These are phyloP conservation scores for Rhingia campestris DNA, from an alignment of 2,888 invertebrate genomes.

Conservation along the genomic window DNA sequence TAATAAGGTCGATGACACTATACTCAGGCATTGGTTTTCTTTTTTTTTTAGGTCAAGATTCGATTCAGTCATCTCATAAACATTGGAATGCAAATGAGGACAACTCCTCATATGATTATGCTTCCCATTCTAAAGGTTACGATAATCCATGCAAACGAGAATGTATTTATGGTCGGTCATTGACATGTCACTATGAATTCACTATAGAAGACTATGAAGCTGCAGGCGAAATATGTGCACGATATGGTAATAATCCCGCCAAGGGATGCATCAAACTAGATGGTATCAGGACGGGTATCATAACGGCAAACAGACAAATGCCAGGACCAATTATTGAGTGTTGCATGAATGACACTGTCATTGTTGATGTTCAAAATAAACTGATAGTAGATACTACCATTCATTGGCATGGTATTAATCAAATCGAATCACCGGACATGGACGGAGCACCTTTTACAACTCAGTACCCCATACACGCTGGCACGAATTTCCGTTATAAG, in stretches of 20 bases:
- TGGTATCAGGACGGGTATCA: conserved; percentile 77
- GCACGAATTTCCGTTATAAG: conserved; percentile 80
- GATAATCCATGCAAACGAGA: conserved; percentile 79
- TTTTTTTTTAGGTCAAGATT: neutral
- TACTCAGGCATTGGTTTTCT: no score
- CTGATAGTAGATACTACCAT: conserved; percentile 79
- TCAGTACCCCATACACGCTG: conserved; percentile 80
- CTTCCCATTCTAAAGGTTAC: neutral
- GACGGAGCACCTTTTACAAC: conserved; percentile 81
- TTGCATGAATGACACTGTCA: conserved; percentile 79
- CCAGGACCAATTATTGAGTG: conserved; percentile 79
- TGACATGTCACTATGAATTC: conserved; percentile 81
- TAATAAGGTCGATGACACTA: no score
- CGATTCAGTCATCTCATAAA: neutral
- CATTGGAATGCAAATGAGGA: conserved; percentile 17
- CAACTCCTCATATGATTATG: neutral
- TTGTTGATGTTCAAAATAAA: conserved; percentile 79
- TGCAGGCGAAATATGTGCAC: conserved; percentile 11
- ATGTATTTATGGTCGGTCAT: conserved; percentile 76
- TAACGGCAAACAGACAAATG: conserved; percentile 79
- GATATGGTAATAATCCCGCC: neutral
- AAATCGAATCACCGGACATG: conserved; percentile 79
- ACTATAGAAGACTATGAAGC: conserved; percentile 78
- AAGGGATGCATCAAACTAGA: conserved; percentile 75
- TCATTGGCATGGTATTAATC: conserved; percentile 81